A percentile compares a stretch with the other conserved stretches of the same genome.
Conservation (phyloP, 2,888 invertebrate genomes). For the Pantelozetes paolii region DNA sequence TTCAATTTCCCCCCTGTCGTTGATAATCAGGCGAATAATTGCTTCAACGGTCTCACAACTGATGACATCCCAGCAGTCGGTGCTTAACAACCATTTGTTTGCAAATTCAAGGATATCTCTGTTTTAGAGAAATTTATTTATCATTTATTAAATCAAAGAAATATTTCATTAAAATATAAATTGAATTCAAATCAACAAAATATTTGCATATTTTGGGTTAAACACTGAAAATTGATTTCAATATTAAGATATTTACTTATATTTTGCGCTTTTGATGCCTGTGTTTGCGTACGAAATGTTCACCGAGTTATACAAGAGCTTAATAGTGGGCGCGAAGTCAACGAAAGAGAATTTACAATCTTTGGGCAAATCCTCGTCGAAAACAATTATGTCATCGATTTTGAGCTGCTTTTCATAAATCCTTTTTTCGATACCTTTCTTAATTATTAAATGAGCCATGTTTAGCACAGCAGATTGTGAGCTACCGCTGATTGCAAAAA, state of each 20-base stretch:
- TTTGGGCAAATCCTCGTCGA: background rate
- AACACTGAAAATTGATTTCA: too few species aligned
- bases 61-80: slow-evolving; percentile 31
- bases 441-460: background rate
- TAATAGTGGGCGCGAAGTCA: background rate
- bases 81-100: slow-evolving; percentile 39
- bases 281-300: too few species aligned
- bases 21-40: slow-evolving; percentile 14
- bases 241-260: too few species aligned
- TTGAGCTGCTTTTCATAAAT: background rate
- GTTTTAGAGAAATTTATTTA: background rate
- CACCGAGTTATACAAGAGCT: too few species aligned
- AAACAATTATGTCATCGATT: background rate
- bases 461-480: too few species aligned
- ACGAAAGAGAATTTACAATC: background rate
- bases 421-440: background rate
- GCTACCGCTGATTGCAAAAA: too few species aligned
- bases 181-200: too few species aligned
- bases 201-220: too few species aligned
- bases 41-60: slow-evolving; percentile 38
- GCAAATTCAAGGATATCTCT: slow-evolving; percentile 39
- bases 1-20: slow-evolving; percentile 27
- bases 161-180: too few species aligned
- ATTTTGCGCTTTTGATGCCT: too few species aligned
- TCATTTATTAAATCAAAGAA: too few species aligned